Percentiles rank a stretch among this genome's conserved stretches.
These are phyloP conservation scores for Bubalus kerabau DNA, from an alignment of 2,113 vertebrate species.

Conservation along the genomic window DNA sequence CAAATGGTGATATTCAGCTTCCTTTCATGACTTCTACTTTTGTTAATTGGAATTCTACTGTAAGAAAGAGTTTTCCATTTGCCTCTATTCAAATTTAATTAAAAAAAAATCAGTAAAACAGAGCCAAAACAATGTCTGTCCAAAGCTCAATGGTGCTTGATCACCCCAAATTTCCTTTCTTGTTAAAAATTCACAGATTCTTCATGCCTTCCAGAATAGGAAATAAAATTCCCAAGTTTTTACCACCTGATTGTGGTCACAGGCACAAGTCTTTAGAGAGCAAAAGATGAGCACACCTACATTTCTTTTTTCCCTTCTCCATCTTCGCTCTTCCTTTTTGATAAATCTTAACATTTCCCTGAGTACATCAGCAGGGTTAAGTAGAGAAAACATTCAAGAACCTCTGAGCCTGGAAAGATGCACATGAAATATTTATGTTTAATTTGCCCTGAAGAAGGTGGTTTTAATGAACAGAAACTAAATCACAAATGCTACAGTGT, in stretches of 20 bases:
- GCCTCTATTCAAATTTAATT: conserved; percentile 3
- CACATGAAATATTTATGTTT: conserved; percentile 45
- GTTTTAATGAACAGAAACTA: conserved; percentile 43
- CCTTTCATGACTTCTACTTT: not conserved
- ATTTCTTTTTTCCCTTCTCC: not conserved
- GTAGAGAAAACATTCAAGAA: conserved; percentile 31
- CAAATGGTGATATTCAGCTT: not conserved
- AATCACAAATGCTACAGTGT: not conserved
- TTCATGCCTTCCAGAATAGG: not conserved
- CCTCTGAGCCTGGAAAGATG: conserved; percentile 14
- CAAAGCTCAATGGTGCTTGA: not conserved
- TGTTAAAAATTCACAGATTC: not conserved
- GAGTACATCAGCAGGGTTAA: not conserved
- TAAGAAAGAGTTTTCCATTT: not conserved
- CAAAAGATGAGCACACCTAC: not conserved
- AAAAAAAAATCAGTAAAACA: not conserved
- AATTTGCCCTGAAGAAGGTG: not conserved
- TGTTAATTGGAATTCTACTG: not conserved
- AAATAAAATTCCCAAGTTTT: not conserved
- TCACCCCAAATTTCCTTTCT: not conserved
- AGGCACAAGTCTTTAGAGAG: not conserved
- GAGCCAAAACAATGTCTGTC: not conserved
- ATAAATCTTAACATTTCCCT: not conserved
- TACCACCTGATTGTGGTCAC: not conserved
- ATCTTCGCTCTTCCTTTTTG: not conserved